A percentile compares a stretch with the other conserved stretches of the same genome.
Evolutionary conservation across 2,797 vertebrate genomes (phyloP).

Genomic region (Okamejei kenojei): DNA sequence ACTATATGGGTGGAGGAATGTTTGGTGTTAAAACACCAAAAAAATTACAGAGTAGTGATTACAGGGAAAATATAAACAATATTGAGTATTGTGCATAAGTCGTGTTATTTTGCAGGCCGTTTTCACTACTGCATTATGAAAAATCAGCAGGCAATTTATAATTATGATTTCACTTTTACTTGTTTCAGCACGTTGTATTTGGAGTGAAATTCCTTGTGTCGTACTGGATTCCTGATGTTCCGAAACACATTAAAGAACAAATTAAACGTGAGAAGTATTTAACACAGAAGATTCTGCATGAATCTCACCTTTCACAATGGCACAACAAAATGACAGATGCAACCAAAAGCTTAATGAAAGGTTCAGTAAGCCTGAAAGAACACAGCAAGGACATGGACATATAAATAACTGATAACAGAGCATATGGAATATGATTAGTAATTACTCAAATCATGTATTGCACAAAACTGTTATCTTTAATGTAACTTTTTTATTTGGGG

Average conservation of each 20-base stretch:
- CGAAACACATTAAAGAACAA: slow-evolving; percentile 69
- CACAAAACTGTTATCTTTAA: background rate
- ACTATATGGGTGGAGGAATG: background rate
- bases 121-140: background rate
- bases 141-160: background rate
- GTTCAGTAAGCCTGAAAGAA: background rate
- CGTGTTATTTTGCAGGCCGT: background rate
- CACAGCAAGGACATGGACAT: background rate
- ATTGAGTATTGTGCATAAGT: background rate
- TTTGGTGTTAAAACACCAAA: background rate
- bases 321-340: too few species aligned
- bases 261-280: slow-evolving; percentile 83
- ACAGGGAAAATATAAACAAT: background rate
- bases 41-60: background rate
- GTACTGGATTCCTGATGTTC: slow-evolving; percentile 78
- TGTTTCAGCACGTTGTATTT: slow-evolving; percentile 77
- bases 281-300: slow-evolving; percentile 75
- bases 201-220: slow-evolving; percentile 82
- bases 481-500: background rate
- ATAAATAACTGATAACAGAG: background rate
- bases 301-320: slow-evolving; percentile 62
- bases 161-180: slow-evolving; percentile 1
- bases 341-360: background rate
- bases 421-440: too few species aligned
- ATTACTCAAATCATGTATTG: background rate